Conservation (phyloP, 2,113 vertebrate genomes). For the Thalassoma bifasciatum region DNA sequence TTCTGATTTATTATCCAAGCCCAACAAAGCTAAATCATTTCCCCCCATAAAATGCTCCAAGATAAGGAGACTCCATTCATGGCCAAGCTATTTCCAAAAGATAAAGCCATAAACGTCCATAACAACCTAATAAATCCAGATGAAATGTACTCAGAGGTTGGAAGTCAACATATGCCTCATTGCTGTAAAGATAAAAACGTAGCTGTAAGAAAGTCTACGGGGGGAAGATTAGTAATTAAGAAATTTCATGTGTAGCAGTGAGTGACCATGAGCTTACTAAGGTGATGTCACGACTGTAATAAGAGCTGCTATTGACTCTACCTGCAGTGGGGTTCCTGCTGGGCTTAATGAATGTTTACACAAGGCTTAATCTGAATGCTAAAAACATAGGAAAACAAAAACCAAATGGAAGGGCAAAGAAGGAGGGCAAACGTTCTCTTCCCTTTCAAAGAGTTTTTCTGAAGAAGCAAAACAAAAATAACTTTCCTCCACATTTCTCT, state of each 20-base stretch:
- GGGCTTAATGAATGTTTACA: slow-evolving; percentile 66
- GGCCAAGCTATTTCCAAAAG: slow-evolving; percentile 5
- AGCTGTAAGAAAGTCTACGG: slow-evolving; percentile 8
- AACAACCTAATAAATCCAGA: slow-evolving; percentile 29
- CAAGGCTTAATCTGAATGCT: slow-evolving; percentile 50
- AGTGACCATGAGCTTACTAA: slow-evolving; percentile 10
- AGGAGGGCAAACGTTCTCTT: background rate
- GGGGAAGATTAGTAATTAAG: slow-evolving; percentile 5
- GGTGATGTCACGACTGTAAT: slow-evolving; percentile 55
- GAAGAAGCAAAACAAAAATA: background rate
- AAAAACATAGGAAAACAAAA: slow-evolving; percentile 48
- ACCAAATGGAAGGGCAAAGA: slow-evolving; percentile 4
- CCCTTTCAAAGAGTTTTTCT: background rate
- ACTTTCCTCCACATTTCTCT: background rate
- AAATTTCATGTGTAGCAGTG: slow-evolving; percentile 11
- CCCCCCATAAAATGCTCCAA: slow-evolving; percentile 22
- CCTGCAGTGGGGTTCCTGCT: slow-evolving; percentile 52
- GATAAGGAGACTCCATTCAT: slow-evolving; percentile 21
- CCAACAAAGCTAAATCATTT: background rate
- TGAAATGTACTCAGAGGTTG: background rate
- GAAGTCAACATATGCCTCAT: background rate
- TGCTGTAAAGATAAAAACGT: slow-evolving; percentile 37
- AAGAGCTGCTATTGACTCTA: slow-evolving; percentile 56
- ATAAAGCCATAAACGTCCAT: slow-evolving; percentile 23
- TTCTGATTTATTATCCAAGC: slow-evolving; percentile 11